Evolutionary conservation across 2,888 invertebrate species (phyloP), one percentile per base, ranked within the genome.

Genomic region (Neoaliturus tenellus): DNA sequence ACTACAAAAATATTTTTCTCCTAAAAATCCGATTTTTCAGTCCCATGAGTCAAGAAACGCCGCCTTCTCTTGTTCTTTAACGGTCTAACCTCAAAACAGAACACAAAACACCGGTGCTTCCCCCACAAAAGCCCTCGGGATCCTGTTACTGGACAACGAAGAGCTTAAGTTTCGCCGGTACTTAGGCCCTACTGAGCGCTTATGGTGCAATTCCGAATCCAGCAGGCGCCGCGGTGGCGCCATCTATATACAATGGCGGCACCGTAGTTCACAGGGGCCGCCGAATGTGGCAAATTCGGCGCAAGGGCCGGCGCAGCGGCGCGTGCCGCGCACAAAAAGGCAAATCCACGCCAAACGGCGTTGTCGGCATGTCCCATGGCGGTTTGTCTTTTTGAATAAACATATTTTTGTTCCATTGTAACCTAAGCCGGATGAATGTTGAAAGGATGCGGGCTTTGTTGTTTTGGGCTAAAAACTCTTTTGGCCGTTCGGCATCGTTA

Each of bases 381-480:
- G 28, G 55, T 28, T 62, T 28, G 62, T 62, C 62, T 62, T 62
- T 58, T 62, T 62, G 62, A 62, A 62, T 62, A 62, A 62, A 62
- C 62, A 62, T 62, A 62, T 62, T 62, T 51, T 62, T 62, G 62
- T 62, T 28, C 28, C 62, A 62, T 62, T 62, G 62, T 62, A 28
- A 1, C 25, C 12, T 28, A 28, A 0, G 1, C 31, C 14, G n/a
- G n/a, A n/a, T n/a, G n/a, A n/a, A n/a, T n/a, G n/a, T n/a, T n/a
- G n/a, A n/a, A n/a, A n/a, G n/a, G n/a, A n/a, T n/a, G n/a, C 10
- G 6, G 6, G 4, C 44, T 44, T 44, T 44, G 44, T 44, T 44
- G 12, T 44, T 14, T 35, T 35, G 6, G 35, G 4, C 6, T 6
- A 35, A 35, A 10, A 35, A 35, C 35, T 35, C 35, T 35, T 35